Conservation (phyloP, 1,140 invertebrate species). For the Papilio dardanus region DNA sequence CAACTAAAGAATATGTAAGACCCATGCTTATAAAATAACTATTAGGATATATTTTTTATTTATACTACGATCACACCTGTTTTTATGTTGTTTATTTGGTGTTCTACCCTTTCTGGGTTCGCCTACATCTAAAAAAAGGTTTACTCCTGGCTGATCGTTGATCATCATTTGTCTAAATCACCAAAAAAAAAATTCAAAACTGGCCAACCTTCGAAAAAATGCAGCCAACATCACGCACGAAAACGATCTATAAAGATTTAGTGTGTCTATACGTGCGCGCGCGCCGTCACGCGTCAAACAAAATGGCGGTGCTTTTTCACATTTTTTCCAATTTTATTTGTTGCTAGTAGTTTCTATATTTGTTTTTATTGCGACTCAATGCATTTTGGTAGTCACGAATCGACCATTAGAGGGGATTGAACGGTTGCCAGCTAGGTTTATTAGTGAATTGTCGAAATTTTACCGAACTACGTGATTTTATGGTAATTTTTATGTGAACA, state of each 20-base stretch:
- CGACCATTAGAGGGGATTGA: slow-evolving; percentile 59
- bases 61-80: not conserved
- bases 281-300: slow-evolving; percentile 44
- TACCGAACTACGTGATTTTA: slow-evolving; percentile 10
- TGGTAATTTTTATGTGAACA: not conserved
- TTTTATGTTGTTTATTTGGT: slow-evolving; percentile 6
- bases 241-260: slow-evolving; percentile 74
- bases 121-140: slow-evolving; percentile 30
- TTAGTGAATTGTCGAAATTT: slow-evolving; percentile 33
- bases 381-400: slow-evolving; percentile 68
- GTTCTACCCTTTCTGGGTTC: slow-evolving; percentile 24
- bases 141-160: slow-evolving; percentile 41
- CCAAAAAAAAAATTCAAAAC: slow-evolving; percentile 40
- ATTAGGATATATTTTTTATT: not conserved
- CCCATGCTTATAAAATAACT: slow-evolving; percentile 1
- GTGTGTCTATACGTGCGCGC: slow-evolving; percentile 53
- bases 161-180: slow-evolving; percentile 43
- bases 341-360: slow-evolving; percentile 61
- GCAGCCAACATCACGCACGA: slow-evolving; percentile 65
- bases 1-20: no score
- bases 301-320: slow-evolving; percentile 59
- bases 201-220: slow-evolving; percentile 50
- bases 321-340: slow-evolving; percentile 65
- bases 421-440: slow-evolving; percentile 23
- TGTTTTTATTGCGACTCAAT: slow-evolving; percentile 70